phyloP scores from a whole-genome alignment of 2,888 invertebrate species.

The Andricus curvator region DNA sequence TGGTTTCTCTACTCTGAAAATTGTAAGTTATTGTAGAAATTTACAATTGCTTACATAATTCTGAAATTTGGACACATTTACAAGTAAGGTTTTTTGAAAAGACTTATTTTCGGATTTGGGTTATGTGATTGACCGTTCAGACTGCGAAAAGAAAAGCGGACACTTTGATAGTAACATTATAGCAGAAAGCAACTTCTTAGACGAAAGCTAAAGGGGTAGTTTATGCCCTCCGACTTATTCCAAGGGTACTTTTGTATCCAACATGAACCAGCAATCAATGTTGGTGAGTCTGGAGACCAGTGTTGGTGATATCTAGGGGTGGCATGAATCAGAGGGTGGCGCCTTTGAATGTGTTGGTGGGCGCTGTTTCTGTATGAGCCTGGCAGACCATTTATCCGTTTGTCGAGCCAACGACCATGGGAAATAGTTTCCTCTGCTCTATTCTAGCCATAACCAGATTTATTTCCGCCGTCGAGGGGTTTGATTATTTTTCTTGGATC shows the following conservation, averaged over 20 bases:
- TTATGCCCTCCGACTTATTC: conserved; percentile 45
- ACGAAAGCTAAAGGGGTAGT: conserved; percentile 23
- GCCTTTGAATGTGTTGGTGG: conserved; percentile 46
- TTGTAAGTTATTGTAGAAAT: no score
- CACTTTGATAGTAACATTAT: background rate
- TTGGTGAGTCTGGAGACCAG: conserved; percentile 27
- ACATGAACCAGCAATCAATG: background rate
- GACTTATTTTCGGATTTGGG: no score
- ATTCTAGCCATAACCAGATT: conserved; percentile 62
- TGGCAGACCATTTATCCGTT: conserved; percentile 65
- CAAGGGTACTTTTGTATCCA: conserved; percentile 12
- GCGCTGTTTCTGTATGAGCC: conserved; percentile 61
- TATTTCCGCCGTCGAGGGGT: conserved; percentile 56
- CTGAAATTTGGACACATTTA: no score
- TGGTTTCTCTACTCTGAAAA: no score
- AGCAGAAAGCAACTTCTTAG: background rate
- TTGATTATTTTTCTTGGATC: conserved; percentile 58
- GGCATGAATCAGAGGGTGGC: conserved; percentile 43
- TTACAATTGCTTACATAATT: no score
- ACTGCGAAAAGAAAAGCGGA: background rate
- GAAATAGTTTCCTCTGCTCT: conserved; percentile 57
- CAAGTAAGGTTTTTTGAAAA: no score
- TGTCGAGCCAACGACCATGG: conserved; percentile 60
- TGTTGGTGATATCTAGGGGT: conserved; percentile 55
- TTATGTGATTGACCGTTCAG: background rate